Base-by-base conservation (phyloP, 2,888 invertebrate species). In the Orchesella flavescens region DNA sequence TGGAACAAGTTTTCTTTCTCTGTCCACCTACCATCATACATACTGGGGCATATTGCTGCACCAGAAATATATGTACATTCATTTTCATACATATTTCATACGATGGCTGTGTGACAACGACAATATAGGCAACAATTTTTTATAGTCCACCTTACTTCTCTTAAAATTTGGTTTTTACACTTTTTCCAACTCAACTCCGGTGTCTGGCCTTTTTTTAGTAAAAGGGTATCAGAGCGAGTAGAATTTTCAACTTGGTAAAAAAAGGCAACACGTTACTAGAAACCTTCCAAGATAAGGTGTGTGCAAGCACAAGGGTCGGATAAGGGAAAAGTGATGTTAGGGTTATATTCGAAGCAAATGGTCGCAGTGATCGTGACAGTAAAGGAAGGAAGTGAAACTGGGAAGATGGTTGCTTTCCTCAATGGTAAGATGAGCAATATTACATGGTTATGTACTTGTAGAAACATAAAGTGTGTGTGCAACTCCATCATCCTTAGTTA, bases 1-100 rank as follows among this genome's bases (percentile, higher is more conserved):
- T 75, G 81, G 75, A 82, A 82, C 81, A 82, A 82, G 69, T 75
- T 82, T 82, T 46, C 44, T 44, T 13, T 57, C 68, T 68, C 68
- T 57, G 5, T 66, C 17, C 69, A 61, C 61, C 34, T 49, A 46
- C 59, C n/a, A 49, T 57, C 9, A 46, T n/a, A n/a, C n/a, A n/a
- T n/a, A n/a, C n/a, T n/a, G n/a, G n/a, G 59, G 17, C 17, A 59
- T 21, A 59, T 59, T 59, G 17, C 72, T 34, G 44, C 46, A 17
- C 55, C 43, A 53, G 24, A 49, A 49, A 49, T 49, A 12, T 12
- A n/a, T 49, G 2, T 19, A 59, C 59, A 57, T 17, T 57, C n/a
- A n/a, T 44, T 12, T 12, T 49, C n/a, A 49, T 49, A n/a, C n/a
- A 49, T 49, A 49, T 49, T 12, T 49, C 12, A 7, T 12, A 7